A percentile compares a stretch with the other conserved stretches of the same genome.
Evolutionary conservation across 2,888 invertebrate species (phyloP).

Genomic region (Podabrus alpinus): DNA sequence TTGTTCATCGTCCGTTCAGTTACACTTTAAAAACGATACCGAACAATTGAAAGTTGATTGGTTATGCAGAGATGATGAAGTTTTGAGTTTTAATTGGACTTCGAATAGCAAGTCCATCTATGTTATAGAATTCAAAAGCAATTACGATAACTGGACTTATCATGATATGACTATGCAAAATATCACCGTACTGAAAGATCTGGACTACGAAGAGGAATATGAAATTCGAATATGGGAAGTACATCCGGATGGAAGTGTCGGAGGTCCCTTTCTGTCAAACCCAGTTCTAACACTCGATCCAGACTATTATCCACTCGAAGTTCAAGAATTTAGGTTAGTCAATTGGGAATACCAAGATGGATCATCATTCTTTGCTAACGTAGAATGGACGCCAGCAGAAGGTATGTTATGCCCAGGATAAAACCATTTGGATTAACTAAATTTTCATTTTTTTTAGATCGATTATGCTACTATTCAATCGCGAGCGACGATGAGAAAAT

Average conservation of each 20-base stretch:
- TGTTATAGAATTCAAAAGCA: slow-evolving; percentile 21
- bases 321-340: slow-evolving; percentile 50
- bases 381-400: slow-evolving; percentile 56
- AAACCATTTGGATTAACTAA: too few species aligned
- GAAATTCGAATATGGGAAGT: slow-evolving; percentile 45
- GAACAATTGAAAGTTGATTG: background rate
- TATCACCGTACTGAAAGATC: slow-evolving; percentile 39
- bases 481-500: background rate
- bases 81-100: slow-evolving; percentile 23
- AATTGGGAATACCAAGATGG: slow-evolving; percentile 41
- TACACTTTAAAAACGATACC: background rate
- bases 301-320: slow-evolving; percentile 51
- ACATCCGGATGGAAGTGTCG: slow-evolving; percentile 28
- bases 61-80: slow-evolving; percentile 26
- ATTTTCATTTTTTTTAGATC: too few species aligned
- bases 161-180: slow-evolving; percentile 37
- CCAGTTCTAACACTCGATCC: slow-evolving; percentile 46
- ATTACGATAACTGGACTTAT: slow-evolving; percentile 17
- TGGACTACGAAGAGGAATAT: slow-evolving; percentile 42
- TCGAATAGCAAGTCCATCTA: background rate
- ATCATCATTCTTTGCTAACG: slow-evolving; percentile 47
- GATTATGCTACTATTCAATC: slow-evolving; percentile 46
- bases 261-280: slow-evolving; percentile 15
- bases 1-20: background rate
- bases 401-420: slow-evolving; percentile 45